Conservation (phyloP, 1,140 invertebrate species). For the Eumeta japonica region DNA sequence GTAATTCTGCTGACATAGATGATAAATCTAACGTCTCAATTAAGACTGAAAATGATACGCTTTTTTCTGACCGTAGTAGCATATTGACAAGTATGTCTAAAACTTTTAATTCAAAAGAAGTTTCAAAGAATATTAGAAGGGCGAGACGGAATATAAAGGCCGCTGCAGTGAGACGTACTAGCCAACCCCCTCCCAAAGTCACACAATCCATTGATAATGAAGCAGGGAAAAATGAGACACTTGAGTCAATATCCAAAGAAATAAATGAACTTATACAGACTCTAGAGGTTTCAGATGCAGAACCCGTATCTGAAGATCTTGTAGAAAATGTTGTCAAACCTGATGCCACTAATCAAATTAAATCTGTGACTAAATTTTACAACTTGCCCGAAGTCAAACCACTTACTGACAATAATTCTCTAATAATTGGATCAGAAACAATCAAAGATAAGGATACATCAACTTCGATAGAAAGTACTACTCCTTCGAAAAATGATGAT, state of each 20-base stretch:
- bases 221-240: constrained; percentile 29
- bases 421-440: constrained; percentile 35
- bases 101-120: constrained; percentile 50
- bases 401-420: constrained; percentile 37
- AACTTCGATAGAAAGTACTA: constrained; percentile 37
- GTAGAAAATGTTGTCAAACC: constrained; percentile 20
- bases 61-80: constrained; percentile 50
- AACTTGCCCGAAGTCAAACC: constrained; percentile 27
- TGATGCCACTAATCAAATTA: constrained; percentile 33
- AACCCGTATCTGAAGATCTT: constrained; percentile 19
- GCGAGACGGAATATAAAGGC: constrained; percentile 40
- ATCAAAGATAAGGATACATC: constrained; percentile 48
- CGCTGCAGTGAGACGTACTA: constrained; percentile 21
- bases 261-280: constrained; percentile 47
- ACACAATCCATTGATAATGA: too few relatives aligned
- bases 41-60: constrained; percentile 50
- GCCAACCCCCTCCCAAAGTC: too few relatives aligned
- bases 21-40: constrained; percentile 31
- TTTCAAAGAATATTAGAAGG: constrained; percentile 49
- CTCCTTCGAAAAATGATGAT: constrained; percentile 42
- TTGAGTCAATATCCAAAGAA: constrained; percentile 46
- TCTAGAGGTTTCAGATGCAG: constrained; percentile 22
- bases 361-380: constrained; percentile 37
- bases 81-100: constrained; percentile 53
- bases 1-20: constrained; percentile 37